These are phyloP conservation scores for Etia nguti DNA, from an alignment of 2,113 vertebrate genomes.

Conservation along the genomic window DNA sequence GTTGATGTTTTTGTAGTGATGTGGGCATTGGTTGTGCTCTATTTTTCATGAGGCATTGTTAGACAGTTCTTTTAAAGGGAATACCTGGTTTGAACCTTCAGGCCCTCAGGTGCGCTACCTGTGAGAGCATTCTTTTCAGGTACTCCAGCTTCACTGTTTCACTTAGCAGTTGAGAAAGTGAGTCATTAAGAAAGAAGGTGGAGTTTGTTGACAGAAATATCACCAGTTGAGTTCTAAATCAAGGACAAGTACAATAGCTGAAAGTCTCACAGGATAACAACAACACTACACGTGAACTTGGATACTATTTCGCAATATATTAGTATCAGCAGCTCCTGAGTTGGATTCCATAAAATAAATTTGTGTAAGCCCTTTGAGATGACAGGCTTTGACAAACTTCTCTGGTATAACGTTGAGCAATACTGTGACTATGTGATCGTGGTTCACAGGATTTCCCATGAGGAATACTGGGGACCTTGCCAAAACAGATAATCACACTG, in stretches of 20 bases:
- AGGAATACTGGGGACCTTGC: not conserved
- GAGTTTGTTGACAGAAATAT: not conserved
- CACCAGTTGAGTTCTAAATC: too few species aligned
- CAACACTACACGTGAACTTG: not conserved
- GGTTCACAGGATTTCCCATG: not conserved
- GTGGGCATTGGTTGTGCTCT: not conserved
- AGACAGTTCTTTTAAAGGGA: not conserved
- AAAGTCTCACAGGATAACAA: fast-evolving
- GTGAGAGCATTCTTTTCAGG: not conserved
- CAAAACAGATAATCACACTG: not conserved
- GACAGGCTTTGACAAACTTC: not conserved
- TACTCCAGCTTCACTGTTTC: not conserved
- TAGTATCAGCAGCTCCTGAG: not conserved
- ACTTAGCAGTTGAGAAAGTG: not conserved
- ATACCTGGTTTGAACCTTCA: not conserved
- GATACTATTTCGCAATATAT: not conserved
- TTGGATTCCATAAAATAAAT: not conserved
- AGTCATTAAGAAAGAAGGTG: not conserved
- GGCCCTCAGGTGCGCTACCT: not conserved
- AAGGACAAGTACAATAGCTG: not conserved
- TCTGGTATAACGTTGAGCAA: not conserved
- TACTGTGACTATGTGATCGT: fast-evolving
- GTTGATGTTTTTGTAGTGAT: not conserved
- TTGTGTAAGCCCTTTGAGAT: not conserved
- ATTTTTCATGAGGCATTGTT: not conserved